A percentile compares a stretch with the other conserved stretches of the same genome.
Evolutionary conservation across 2,797 vertebrate species (phyloP).

Genomic region (Melanotaenia pygmaea): DNA sequence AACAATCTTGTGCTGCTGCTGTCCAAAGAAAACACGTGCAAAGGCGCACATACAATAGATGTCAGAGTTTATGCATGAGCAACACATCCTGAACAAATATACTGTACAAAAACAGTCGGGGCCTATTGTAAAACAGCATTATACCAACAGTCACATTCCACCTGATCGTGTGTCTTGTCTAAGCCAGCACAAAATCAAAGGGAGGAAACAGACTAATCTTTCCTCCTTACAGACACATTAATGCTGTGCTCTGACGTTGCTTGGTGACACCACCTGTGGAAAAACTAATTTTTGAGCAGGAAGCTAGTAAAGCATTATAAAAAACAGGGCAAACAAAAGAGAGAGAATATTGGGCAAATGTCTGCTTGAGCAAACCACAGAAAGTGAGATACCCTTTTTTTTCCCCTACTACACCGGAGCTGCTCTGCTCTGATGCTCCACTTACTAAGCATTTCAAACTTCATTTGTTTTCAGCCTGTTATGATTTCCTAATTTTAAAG

Average conservation of each 20-base stretch:
- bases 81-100: conserved; percentile 51
- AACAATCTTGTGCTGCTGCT: conserved; percentile 40
- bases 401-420: conserved; percentile 27
- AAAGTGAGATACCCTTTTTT: conserved; percentile 28
- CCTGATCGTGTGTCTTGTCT: conserved; percentile 65
- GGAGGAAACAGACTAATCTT: conserved; percentile 74
- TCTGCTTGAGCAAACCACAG: conserved; percentile 51
- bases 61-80: conserved; percentile 45
- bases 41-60: conserved; percentile 38
- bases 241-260: conserved; percentile 61
- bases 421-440: conserved; percentile 1
- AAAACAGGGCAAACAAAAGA: conserved; percentile 74
- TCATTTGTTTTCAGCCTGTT: conserved; percentile 19
- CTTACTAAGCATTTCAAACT: conserved; percentile 9
- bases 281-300: conserved; percentile 75
- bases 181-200: conserved; percentile 67
- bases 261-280: conserved; percentile 71
- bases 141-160: conserved; percentile 69
- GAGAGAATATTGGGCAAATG: conserved; percentile 62
- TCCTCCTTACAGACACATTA: conserved; percentile 65
- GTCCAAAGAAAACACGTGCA: conserved; percentile 42
- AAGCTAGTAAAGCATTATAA: conserved; percentile 71
- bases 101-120: conserved; percentile 52
- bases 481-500: conserved; percentile 35
- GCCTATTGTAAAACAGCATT: conserved; percentile 56